Percentiles rank a stretch among this genome's conserved stretches.
Evolutionary conservation across 2,113 vertebrate genomes (phyloP).

Genomic region (Glaucomys volans): DNA sequence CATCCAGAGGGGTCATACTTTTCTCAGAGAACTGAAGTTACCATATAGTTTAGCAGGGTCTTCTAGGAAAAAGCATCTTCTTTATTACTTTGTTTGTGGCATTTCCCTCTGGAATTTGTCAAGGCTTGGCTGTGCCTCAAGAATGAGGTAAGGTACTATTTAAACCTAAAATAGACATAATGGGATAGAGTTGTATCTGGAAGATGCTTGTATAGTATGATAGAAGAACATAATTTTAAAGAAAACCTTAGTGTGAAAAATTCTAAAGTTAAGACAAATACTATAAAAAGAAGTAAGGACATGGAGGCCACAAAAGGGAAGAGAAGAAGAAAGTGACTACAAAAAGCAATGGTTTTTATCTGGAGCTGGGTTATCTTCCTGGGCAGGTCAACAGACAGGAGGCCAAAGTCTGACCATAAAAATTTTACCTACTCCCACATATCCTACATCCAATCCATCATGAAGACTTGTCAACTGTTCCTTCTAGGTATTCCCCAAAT

Average conservation of each 20-base stretch:
- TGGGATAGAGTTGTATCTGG: background rate
- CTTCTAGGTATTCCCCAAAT: background rate
- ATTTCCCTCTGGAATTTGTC: background rate
- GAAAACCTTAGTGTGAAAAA: slow-evolving; percentile 20
- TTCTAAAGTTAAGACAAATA: background rate
- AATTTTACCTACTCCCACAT: background rate
- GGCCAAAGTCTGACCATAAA: background rate
- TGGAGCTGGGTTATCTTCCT: background rate
- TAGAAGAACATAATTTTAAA: slow-evolving; percentile 50
- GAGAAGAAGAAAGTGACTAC: background rate
- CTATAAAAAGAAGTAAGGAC: background rate
- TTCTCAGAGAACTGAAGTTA: background rate
- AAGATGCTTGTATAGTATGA: slow-evolving; percentile 35
- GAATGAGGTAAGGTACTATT: background rate
- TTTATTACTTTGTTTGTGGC: background rate
- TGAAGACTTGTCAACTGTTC: background rate
- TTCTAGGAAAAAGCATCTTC: background rate
- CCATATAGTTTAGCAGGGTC: background rate
- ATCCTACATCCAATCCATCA: background rate
- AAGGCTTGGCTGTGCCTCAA: background rate
- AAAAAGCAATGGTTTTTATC: background rate
- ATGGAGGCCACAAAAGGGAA: background rate
- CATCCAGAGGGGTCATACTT: background rate
- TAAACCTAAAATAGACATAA: background rate
- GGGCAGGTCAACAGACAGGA: background rate